Percentiles rank a stretch among this genome's conserved stretches.
These are phyloP conservation scores for Incurvaria masculella DNA, from an alignment of 2,888 invertebrate species.

Conservation along the genomic window DNA sequence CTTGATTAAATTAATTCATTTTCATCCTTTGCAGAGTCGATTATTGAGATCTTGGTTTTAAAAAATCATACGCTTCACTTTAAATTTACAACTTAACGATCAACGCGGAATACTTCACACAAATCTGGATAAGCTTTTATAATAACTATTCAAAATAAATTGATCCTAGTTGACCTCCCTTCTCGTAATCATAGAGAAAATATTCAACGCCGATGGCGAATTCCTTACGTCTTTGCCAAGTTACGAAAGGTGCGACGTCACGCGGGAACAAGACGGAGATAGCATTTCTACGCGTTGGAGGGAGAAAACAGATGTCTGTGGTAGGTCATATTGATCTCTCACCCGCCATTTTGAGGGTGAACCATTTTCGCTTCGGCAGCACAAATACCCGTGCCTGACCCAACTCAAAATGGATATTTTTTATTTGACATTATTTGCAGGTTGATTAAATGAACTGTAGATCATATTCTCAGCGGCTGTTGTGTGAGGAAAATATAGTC, in stretches of 20 bases:
- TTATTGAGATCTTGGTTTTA: neutral
- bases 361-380: slow-evolving; percentile 49
- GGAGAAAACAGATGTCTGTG: slow-evolving; percentile 38
- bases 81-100: too few species aligned
- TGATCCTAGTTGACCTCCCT: slow-evolving; percentile 29
- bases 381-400: slow-evolving; percentile 31
- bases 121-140: slow-evolving; percentile 37
- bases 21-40: neutral
- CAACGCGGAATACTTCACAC: slow-evolving; percentile 35
- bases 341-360: slow-evolving; percentile 52
- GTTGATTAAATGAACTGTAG: neutral
- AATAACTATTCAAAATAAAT: slow-evolving; percentile 20
- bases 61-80: too few species aligned
- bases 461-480: neutral
- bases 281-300: slow-evolving; percentile 21
- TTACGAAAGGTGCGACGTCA: slow-evolving; percentile 20
- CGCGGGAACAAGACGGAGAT: slow-evolving; percentile 29
- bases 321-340: slow-evolving; percentile 57
- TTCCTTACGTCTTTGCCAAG: slow-evolving; percentile 41
- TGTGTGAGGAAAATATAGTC: too few species aligned
- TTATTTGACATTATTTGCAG: neutral
- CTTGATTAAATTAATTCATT: neutral
- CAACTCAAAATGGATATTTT: neutral
- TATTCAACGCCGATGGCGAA: slow-evolving; percentile 33
- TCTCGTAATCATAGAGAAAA: slow-evolving; percentile 28